phyloP scores from a whole-genome alignment of 2,888 invertebrate species.

The Cordilura impudica region DNA sequence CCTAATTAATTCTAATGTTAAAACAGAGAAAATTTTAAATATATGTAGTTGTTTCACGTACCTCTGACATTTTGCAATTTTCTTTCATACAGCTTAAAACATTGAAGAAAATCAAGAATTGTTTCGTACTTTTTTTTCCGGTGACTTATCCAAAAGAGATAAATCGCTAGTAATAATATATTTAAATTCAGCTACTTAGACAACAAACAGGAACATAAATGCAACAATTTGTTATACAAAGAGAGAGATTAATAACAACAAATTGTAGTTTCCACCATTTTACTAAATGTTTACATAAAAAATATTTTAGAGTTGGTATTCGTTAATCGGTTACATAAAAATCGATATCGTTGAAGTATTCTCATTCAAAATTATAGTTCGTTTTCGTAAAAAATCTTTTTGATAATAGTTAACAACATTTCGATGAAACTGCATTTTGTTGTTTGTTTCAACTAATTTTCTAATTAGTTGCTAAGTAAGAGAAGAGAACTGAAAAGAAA shows the following conservation, averaged over 20 bases:
- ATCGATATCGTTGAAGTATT: neutral
- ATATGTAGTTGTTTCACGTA: slow-evolving; percentile 27
- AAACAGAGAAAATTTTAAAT: neutral
- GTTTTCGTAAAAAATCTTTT: slow-evolving; percentile 26
- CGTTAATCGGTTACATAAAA: neutral
- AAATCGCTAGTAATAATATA: neutral
- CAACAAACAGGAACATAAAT: slow-evolving; percentile 51
- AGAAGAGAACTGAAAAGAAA: slow-evolving; percentile 27
- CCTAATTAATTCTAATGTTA: neutral
- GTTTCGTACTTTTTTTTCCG: slow-evolving; percentile 5
- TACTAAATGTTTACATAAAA: neutral
- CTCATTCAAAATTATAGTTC: slow-evolving; percentile 42
- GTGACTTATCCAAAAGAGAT: slow-evolving; percentile 24
- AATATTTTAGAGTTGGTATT: neutral
- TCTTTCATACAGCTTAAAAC: slow-evolving; percentile 23
- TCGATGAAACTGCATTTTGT: slow-evolving; percentile 31
- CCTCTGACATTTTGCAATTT: slow-evolving; percentile 58
- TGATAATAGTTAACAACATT: neutral
- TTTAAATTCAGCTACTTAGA: slow-evolving; percentile 18
- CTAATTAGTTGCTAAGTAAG: slow-evolving; percentile 6
- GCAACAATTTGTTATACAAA: neutral
- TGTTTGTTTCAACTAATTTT: neutral
- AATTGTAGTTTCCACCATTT: neutral
- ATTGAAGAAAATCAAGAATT: slow-evolving; percentile 20
- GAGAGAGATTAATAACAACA: neutral